A percentile compares a stretch with the other conserved stretches of the same genome.
Conservation (phyloP, 2,888 invertebrate genomes). For the Aspidapion aeneum region DNA sequence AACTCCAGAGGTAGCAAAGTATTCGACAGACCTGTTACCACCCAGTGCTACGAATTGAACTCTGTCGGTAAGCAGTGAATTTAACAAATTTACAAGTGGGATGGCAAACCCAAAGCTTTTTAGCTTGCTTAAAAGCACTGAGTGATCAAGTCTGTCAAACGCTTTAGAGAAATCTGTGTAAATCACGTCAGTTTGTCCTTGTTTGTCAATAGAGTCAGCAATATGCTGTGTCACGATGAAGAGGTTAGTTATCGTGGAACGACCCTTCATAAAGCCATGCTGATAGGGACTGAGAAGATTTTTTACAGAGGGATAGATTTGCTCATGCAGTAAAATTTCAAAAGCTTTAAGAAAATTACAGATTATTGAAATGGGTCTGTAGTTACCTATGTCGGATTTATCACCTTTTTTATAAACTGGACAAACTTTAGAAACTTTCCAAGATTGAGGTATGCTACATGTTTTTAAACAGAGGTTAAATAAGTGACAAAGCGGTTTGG, state of each 20-base stretch:
- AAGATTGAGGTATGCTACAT: not conserved
- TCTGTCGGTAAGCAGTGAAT: too few species aligned
- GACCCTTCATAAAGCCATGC: not conserved
- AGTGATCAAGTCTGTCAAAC: too few species aligned
- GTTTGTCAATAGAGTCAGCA: not conserved
- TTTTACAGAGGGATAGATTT: not conserved
- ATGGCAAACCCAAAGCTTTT: too few species aligned
- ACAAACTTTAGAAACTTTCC: not conserved
- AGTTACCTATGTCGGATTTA: not conserved
- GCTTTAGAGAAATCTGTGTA: too few species aligned
- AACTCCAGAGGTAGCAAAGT: too few species aligned
- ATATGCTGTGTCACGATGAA: constrained; percentile 1
- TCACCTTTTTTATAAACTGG: not conserved
- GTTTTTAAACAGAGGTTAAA: not conserved
- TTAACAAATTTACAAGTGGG: too few species aligned
- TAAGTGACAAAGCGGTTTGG: not conserved
- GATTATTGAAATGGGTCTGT: not conserved
- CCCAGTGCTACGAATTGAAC: too few species aligned
- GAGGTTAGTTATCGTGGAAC: not conserved
- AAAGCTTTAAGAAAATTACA: not conserved
- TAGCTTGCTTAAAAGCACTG: too few species aligned
- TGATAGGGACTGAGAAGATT: not conserved
- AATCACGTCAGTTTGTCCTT: too few species aligned
- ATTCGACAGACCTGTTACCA: too few species aligned
- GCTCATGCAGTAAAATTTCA: not conserved